Percentiles rank a stretch among this genome's conserved stretches.
Conservation (phyloP, 2,797 vertebrate genomes). For the Nothura maculosa region DNA sequence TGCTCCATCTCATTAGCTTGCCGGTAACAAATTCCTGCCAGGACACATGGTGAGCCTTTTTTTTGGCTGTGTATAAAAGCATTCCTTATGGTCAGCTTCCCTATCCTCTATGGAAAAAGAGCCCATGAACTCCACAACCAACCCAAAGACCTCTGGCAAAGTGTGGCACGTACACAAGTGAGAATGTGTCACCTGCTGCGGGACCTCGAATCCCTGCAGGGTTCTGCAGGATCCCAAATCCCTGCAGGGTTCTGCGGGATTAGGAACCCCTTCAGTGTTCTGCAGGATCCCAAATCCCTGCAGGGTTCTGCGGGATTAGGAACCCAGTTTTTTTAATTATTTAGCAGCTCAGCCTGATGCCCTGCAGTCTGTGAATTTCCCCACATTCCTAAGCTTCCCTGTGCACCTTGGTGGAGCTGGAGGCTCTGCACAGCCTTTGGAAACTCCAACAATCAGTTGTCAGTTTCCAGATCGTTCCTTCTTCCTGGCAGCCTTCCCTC, state of each 20-base stretch:
- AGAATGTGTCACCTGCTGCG: neutral
- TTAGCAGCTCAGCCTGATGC: neutral
- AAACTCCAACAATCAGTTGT: conserved; percentile 26
- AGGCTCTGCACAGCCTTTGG: neutral
- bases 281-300: too few species aligned
- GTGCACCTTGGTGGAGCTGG: neutral
- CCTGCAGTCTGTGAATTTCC: neutral
- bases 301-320: too few species aligned
- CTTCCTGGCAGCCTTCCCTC: conserved; percentile 37
- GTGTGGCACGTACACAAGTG: fast-evolving
- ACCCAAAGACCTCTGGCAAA: fast-evolving
- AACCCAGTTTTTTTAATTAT: neutral
- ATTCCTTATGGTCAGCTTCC: neutral
- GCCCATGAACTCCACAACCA: neutral
- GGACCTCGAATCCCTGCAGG: neutral
- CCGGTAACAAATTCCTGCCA: neutral
- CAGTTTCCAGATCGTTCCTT: conserved; percentile 45
- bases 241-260: too few species aligned
- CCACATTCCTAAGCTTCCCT: neutral
- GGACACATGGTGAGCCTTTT: neutral
- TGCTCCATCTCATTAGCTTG: conserved; percentile 1
- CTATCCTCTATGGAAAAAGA: neutral
- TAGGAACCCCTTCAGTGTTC: too few species aligned
- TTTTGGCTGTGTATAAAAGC: conserved; percentile 2
- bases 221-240: neutral